phyloP scores from a whole-genome alignment of 1,140 invertebrate species.

The Papilio aristodemus region DNA sequence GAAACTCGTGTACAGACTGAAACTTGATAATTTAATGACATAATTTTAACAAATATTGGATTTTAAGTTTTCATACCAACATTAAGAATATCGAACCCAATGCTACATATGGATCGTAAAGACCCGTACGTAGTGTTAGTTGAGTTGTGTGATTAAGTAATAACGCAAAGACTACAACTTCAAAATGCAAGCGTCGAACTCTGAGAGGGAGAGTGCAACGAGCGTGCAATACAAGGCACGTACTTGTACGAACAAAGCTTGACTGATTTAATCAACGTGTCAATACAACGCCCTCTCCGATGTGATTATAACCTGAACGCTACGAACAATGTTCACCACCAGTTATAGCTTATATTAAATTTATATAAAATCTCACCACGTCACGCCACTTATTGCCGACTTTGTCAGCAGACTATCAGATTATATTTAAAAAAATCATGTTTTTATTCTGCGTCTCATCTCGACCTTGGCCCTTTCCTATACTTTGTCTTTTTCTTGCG shows the following conservation, averaged over 20 bases:
- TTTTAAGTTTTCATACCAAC: background rate
- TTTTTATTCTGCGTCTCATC: too few relatives aligned
- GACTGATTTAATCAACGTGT: conserved; percentile 58
- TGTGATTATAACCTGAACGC: conserved; percentile 30
- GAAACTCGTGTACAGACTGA: background rate
- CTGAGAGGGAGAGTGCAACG: conserved; percentile 46
- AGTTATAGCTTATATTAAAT: conserved; percentile 3
- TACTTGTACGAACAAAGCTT: conserved; percentile 53
- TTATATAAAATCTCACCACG: conserved; percentile 5
- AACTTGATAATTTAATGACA: background rate
- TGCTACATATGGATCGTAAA: background rate
- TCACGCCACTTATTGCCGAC: too few relatives aligned
- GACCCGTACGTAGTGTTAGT: too few relatives aligned
- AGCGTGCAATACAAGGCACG: conserved; percentile 53
- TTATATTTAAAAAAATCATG: too few relatives aligned
- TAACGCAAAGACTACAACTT: background rate
- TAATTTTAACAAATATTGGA: too few relatives aligned
- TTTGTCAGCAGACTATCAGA: too few relatives aligned
- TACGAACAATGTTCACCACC: conserved; percentile 28
- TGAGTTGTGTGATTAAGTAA: background rate
- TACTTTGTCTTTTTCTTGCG: too few relatives aligned
- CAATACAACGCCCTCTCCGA: conserved; percentile 43
- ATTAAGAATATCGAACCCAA: background rate
- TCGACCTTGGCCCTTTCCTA: too few relatives aligned
- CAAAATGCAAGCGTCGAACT: conserved; percentile 26